Evolutionary conservation across 1,140 invertebrate genomes (phyloP), one percentile per base, ranked within the genome.

Genomic region (Goniozus legneri): DNA sequence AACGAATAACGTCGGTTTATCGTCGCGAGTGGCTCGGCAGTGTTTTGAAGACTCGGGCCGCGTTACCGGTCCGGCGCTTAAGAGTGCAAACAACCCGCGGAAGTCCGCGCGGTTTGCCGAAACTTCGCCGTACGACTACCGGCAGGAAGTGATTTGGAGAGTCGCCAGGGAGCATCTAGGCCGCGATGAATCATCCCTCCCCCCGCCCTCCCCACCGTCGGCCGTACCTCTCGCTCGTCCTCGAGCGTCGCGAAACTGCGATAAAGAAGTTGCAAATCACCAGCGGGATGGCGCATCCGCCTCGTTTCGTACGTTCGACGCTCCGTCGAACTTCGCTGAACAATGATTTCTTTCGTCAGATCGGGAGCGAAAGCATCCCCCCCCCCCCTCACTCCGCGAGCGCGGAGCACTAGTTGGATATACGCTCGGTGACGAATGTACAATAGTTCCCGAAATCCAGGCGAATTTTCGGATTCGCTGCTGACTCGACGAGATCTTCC

Each of bases 61-160:
- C 31, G 41, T 44, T 4, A 10, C 34, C 24, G 13, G 18, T 27
- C 18, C 30, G 20, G 24, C 24, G 24, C 24, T 27, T 27, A 4
- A 10, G 24, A 44, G 45, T 43, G 36, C 13, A 47, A 39, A 50
- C 42, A 40, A 15, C 37, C 40, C 37, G 24, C 22, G 4, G 14
- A 33, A 6, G 32, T 33, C 32, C 4, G 30, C 50, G 22, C 35
- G 47, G 49, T 38, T 44, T 31, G 44, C 46, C 51, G 32, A 48
- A 57, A 50, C 51, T 60, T 41, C 50, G 46, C 44, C 19, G 45
- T 34, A 47, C 54, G 40, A 43, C 51, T 52, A 51, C 34, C 50
- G 43, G 50, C 56, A 51, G 56, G 56, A 69, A 67, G 64, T 65
- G 66, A 69, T 67, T 69, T 69, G 66, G 66, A 69, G 46, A 57